These are phyloP conservation scores for Leuciscus waleckii DNA, from an alignment of 2,797 vertebrate genomes.

Conservation along the genomic window DNA sequence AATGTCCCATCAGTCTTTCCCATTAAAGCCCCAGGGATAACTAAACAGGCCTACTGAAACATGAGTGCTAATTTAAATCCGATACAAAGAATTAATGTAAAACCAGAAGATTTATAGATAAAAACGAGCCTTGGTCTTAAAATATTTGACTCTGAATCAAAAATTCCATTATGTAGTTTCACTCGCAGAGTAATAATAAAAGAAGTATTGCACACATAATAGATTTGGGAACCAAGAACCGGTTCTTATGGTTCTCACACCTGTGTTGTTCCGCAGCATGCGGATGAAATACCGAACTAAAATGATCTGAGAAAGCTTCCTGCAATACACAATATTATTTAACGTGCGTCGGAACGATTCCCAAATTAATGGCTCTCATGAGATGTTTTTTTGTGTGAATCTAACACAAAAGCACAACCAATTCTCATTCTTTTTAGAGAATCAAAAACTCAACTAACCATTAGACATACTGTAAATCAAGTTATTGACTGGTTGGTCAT, in stretches of 20 bases:
- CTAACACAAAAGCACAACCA: not conserved
- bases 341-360: not conserved
- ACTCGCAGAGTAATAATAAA: not conserved
- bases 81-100: constrained; percentile 59
- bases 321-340: not conserved
- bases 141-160: constrained; percentile 14
- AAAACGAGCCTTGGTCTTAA: constrained; percentile 16
- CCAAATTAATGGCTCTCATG: not conserved
- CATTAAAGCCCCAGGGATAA: constrained; percentile 67
- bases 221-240: not conserved
- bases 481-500: not conserved
- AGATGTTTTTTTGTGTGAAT: not conserved
- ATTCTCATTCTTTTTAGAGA: not conserved
- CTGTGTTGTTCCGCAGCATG: not conserved
- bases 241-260: not conserved
- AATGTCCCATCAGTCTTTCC: constrained; percentile 65
- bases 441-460: not conserved
- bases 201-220: not conserved
- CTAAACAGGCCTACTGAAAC: constrained; percentile 56
- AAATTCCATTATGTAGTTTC: not conserved
- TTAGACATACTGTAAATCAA: not conserved
- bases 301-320: not conserved
- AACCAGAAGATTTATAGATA: constrained; percentile 64
- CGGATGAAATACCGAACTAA: not conserved
- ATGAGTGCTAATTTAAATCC: constrained; percentile 15